Conservation (phyloP, 2,888 invertebrate genomes). For the Bibio marci region DNA sequence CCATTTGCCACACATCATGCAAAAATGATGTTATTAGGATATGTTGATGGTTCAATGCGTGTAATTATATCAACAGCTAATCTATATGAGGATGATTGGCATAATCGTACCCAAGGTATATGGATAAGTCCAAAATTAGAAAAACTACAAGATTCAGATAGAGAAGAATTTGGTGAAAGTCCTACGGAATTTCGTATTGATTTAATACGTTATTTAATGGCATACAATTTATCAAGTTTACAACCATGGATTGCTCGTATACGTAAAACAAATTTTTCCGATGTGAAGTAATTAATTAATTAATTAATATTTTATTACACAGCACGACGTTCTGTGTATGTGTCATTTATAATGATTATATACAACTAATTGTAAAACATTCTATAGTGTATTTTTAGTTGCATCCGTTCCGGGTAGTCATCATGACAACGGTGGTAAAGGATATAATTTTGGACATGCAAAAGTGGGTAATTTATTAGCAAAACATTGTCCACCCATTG, state of each 20-base stretch:
- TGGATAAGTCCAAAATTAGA: slow-evolving; percentile 80
- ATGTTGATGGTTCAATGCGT: slow-evolving; percentile 63
- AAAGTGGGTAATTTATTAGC: slow-evolving; percentile 43
- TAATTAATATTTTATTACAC: slow-evolving; percentile 2
- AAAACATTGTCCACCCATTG: slow-evolving; percentile 40
- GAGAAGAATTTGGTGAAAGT: slow-evolving; percentile 52
- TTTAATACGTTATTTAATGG: slow-evolving; percentile 55
- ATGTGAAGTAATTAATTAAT: slow-evolving; percentile 45
- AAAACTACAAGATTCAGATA: slow-evolving; percentile 35
- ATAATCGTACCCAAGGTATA: slow-evolving; percentile 83
- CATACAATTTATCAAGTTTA: slow-evolving; percentile 52
- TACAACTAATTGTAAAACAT: neutral
- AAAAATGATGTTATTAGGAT: slow-evolving; percentile 77
- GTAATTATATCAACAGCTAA: slow-evolving; percentile 87
- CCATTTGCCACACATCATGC: slow-evolving; percentile 79
- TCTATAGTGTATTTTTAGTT: slow-evolving; percentile 61
- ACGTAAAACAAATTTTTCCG: slow-evolving; percentile 62
- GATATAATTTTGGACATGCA: slow-evolving; percentile 35
- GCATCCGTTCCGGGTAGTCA: slow-evolving; percentile 76
- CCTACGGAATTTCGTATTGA: slow-evolving; percentile 66
- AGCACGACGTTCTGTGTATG: neutral
- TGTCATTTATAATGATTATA: neutral
- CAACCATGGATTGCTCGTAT: slow-evolving; percentile 58
- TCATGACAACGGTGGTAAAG: slow-evolving; percentile 30
- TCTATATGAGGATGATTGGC: slow-evolving; percentile 82